Evolutionary conservation across 1,140 invertebrate species (phyloP).

Genomic region (Platyscapa corneri): DNA sequence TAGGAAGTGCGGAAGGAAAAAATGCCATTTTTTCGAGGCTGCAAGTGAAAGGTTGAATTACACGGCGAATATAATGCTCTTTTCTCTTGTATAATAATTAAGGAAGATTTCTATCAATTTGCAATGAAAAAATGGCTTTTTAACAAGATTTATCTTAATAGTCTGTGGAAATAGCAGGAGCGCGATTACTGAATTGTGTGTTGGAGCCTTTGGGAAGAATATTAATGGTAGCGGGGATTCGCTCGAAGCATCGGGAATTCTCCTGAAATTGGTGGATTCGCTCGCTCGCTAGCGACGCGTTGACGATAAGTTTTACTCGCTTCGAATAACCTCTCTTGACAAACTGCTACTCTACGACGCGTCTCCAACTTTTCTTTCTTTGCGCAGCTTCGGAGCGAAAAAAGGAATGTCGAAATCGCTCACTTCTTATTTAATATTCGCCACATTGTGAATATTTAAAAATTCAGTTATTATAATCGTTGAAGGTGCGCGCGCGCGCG

Average conservation of each 20-base stretch:
- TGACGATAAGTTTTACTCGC: too few relatives aligned
- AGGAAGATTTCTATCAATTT: slow-evolving; percentile 8
- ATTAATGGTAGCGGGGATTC: background rate
- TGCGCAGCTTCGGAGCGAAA: too few relatives aligned
- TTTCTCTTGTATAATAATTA: slow-evolving; percentile 15
- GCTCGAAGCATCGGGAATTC: background rate
- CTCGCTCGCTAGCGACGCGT: too few relatives aligned
- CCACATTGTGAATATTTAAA: background rate
- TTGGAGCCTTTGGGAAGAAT: background rate
- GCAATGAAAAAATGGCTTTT: background rate
- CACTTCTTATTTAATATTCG: background rate
- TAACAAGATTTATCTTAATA: background rate
- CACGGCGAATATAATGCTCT: slow-evolving; percentile 1
- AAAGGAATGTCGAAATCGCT: background rate
- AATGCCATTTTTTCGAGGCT: slow-evolving; percentile 12
- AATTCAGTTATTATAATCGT: background rate
- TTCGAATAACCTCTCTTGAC: too few relatives aligned
- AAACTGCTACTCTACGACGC: too few relatives aligned
- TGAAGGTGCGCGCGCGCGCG: background rate
- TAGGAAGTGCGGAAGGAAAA: slow-evolving; percentile 22
- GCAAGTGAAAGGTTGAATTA: slow-evolving; percentile 30
- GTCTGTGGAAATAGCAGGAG: background rate
- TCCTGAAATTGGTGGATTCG: too few relatives aligned
- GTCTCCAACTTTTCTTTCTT: too few relatives aligned
- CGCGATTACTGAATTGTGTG: background rate